Evolutionary conservation across 2,888 invertebrate species (phyloP).

Genomic region (Drosophila mercatorum): DNA sequence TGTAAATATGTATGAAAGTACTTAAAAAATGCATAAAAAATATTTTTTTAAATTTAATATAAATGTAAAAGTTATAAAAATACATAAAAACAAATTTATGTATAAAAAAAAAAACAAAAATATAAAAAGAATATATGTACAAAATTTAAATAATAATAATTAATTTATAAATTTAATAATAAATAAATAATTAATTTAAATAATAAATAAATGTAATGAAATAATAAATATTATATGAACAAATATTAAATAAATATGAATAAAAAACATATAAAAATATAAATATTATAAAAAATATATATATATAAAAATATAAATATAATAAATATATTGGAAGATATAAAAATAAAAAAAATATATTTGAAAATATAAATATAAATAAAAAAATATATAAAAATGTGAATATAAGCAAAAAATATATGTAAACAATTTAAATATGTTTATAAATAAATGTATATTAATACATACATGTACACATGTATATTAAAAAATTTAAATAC

Average conservation of each 20-base stretch:
- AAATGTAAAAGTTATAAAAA: neutral
- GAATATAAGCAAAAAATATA: neutral
- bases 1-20: neutral
- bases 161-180: too few species aligned
- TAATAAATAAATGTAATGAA: too few species aligned
- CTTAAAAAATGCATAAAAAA: too few species aligned
- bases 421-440: neutral
- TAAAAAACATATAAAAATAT: neutral
- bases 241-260: neutral
- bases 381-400: neutral
- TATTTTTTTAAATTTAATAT: neutral
- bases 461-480: neutral
- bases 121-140: too few species aligned
- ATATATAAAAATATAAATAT: neutral
- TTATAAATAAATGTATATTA: neutral
- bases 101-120: too few species aligned
- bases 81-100: neutral
- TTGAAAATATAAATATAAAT: neutral
- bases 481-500: too few species aligned
- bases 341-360: neutral
- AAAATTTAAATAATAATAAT: neutral
- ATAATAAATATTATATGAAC: neutral
- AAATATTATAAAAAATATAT: neutral
- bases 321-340: too few species aligned
- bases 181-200: too few species aligned